Base-by-base conservation (phyloP, 2,113 vertebrate genomes). In the Chaetodon auriga region DNA sequence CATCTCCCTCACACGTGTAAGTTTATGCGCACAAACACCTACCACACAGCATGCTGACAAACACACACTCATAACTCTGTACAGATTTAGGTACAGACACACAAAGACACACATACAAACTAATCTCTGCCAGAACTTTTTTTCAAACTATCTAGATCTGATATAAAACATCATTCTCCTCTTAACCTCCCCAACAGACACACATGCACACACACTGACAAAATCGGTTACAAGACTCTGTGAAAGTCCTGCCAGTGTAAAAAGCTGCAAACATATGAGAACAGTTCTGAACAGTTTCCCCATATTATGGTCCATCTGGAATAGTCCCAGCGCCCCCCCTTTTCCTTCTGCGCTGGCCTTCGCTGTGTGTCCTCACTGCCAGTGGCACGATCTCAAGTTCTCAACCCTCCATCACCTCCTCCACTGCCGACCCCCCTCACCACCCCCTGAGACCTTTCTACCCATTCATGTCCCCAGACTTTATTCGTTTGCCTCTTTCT, bases 261-360 rank as follows among this genome's bases (percentile, higher is more conserved):
- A 85, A 92, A 84, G 78, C 68, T 91, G 85, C 82, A 90, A 89
- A 92, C 87, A 92, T 77, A 87, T 91, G 92, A 90, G 80, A 89
- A 88, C 84, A 92, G 86, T 80, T 83, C 81, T 81, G 82, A 91
- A 87, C 90, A 92, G 84, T 91, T 90, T 92, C 89, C 80, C 88
- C 83, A 91, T 82, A 89, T 91, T 89, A 81, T 87, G 71, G 65
- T 91, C 90, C 88, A 92, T 92, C 90, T 93, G 92, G 83, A 91
- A 15, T 11, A 7, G 79, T 78, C 83, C 82, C 85, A 92, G 85
- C 58, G 41, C 53, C 81, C 73, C 30, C 68, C 63, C 69, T 46
- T 65, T 21, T 54, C 57, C 77, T 78, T 68, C 43, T 53, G 64
- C 38, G 18, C 78, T 86, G 80, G 78, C 83, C 83, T 87, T 85